Conservation (phyloP, 1,140 invertebrate genomes). For the Trachelipus rathkii region DNA sequence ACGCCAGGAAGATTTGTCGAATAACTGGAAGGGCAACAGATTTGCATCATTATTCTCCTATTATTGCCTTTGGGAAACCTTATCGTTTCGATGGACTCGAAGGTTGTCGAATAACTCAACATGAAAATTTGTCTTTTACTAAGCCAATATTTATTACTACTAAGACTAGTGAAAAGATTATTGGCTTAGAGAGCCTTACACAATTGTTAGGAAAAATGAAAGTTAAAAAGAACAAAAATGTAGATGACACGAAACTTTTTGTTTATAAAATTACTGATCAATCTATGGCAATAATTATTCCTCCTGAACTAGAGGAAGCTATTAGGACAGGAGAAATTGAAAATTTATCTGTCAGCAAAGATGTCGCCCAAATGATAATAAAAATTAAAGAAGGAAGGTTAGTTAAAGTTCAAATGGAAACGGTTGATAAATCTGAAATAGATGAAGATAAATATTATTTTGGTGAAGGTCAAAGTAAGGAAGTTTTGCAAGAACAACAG, state of each 20-base stretch:
- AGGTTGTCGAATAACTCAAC: constrained; percentile 43
- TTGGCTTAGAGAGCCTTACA: constrained; percentile 40
- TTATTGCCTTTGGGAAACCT: constrained; percentile 46
- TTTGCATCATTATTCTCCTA: constrained; percentile 48
- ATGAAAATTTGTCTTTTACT: constrained; percentile 58
- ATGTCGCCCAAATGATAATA: constrained; percentile 66
- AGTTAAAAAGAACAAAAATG: constrained; percentile 46
- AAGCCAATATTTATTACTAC: constrained; percentile 57
- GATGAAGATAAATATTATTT: constrained; percentile 53
- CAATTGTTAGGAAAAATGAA: constrained; percentile 43
- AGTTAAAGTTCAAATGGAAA: constrained; percentile 33
- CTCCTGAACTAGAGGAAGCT: constrained; percentile 67
- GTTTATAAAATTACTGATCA: constrained; percentile 71
- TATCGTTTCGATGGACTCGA: constrained; percentile 37
- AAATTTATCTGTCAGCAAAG: constrained; percentile 68
- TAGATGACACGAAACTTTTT: constrained; percentile 59
- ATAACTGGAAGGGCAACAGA: constrained; percentile 70
- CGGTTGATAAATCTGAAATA: constrained; percentile 26
- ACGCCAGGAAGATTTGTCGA: constrained; percentile 70
- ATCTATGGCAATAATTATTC: constrained; percentile 68
- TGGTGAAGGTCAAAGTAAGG: constrained; percentile 43
- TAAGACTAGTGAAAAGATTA: constrained; percentile 42
- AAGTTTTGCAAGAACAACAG: constrained; percentile 42
- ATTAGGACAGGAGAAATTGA: constrained; percentile 70
- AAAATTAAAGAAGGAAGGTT: constrained; percentile 57